phyloP scores from a whole-genome alignment of 2,797 vertebrate genomes.

The Muscicapa comitata region DNA sequence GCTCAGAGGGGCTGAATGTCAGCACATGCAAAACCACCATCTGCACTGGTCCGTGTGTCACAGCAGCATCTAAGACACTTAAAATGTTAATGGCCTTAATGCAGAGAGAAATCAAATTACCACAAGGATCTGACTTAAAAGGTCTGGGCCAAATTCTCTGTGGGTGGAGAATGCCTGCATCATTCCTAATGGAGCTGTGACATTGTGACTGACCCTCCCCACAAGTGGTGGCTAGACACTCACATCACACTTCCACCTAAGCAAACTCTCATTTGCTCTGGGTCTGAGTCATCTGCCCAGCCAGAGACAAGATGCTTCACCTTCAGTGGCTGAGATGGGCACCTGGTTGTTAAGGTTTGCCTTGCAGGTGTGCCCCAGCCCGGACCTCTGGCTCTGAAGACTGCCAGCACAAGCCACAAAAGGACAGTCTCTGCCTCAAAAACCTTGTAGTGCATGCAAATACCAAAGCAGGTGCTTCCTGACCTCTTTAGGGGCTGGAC shows the following conservation, averaged over 20 bases:
- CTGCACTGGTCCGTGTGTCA: background rate
- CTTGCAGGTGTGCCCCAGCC: slow-evolving; percentile 31
- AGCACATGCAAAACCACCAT: background rate
- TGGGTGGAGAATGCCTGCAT: background rate
- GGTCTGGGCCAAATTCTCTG: background rate
- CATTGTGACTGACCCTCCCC: background rate
- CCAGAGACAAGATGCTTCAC: background rate
- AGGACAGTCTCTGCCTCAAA: background rate
- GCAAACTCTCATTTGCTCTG: slow-evolving; percentile 20
- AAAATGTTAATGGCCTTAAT: background rate
- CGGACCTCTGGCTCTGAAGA: background rate
- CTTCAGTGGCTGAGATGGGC: background rate
- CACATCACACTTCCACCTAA: slow-evolving; percentile 36
- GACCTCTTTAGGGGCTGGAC: slow-evolving; percentile 1
- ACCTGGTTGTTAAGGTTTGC: background rate
- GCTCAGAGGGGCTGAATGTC: background rate
- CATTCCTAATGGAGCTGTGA: slow-evolving; percentile 16
- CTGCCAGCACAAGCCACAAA: background rate
- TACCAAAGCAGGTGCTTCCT: slow-evolving; percentile 43
- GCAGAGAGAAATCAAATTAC: background rate
- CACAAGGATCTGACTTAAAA: slow-evolving; percentile 9
- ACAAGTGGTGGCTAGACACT: slow-evolving; percentile 32
- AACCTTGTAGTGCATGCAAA: slow-evolving; percentile 23
- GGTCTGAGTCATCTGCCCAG: slow-evolving; percentile 47
- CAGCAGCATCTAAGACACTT: background rate